Evolutionary conservation across 2,113 vertebrate species (phyloP).

Genomic region (Capreolus pygargus): DNA sequence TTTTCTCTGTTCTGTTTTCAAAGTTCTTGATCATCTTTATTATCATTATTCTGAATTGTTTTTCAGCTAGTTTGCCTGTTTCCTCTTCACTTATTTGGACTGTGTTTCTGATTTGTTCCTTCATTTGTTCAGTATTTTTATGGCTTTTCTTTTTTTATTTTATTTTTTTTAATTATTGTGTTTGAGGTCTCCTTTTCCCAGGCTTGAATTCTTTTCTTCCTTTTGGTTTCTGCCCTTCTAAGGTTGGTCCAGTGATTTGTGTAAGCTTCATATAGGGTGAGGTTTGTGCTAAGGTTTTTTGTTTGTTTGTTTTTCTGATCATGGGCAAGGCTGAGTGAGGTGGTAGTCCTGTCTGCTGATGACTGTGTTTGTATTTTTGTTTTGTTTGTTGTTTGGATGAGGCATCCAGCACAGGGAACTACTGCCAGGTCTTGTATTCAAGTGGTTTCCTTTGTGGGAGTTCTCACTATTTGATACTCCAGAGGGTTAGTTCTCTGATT

Average conservation of each 20-base stretch:
- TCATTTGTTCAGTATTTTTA: neutral
- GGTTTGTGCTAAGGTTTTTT: neutral
- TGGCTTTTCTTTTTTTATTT: neutral
- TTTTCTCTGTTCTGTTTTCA: neutral
- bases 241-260: neutral
- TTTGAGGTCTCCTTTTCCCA: neutral
- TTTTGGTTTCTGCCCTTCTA: neutral
- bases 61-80: neutral
- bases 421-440: neutral
- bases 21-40: neutral
- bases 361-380: neutral
- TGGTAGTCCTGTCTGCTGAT: neutral
- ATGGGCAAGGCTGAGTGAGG: neutral
- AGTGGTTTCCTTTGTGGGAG: neutral
- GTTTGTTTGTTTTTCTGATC: neutral
- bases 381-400: neutral
- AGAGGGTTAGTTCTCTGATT: neutral
- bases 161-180: neutral
- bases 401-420: neutral
- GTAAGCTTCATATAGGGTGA: neutral
- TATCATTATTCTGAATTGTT: neutral
- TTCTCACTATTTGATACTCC: neutral
- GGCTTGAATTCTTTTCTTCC: neutral
- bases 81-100: neutral
- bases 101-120: neutral